Percentiles rank a stretch among this genome's conserved stretches.
Evolutionary conservation across 2,797 vertebrate species (phyloP).

Genomic region (Pseudochromis fuscus): DNA sequence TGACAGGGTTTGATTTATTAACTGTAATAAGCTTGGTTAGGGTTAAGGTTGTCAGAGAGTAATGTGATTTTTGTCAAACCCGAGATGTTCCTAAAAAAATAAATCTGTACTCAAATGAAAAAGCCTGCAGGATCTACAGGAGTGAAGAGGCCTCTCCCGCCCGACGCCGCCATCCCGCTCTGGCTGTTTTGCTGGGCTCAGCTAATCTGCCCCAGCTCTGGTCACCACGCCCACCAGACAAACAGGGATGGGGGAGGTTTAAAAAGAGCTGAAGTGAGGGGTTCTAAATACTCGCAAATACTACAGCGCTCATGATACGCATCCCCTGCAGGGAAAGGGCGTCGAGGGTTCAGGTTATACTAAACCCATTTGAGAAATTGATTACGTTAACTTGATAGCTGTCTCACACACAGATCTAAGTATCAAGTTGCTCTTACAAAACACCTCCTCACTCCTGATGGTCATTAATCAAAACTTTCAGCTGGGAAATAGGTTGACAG

Average conservation of each 20-base stretch:
- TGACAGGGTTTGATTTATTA: slow-evolving; percentile 3
- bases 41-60: no score
- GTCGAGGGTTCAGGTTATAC: no score
- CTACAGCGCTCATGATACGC: not conserved
- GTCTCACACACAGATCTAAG: no score
- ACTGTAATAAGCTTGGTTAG: not conserved
- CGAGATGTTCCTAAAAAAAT: slow-evolving; percentile 1
- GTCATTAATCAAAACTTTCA: not conserved
- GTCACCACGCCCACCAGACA: slow-evolving; percentile 41
- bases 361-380: no score
- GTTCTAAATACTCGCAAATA: slow-evolving; percentile 39
- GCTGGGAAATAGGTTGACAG: no score
- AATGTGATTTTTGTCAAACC: not conserved
- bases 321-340: slow-evolving; percentile 19
- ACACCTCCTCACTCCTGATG: no score
- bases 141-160: not conserved
- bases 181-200: slow-evolving; percentile 63
- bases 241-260: slow-evolving; percentile 25
- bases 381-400: no score
- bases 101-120: not conserved
- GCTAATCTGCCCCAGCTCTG: slow-evolving; percentile 65
- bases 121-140: not conserved
- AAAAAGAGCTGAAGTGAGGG: slow-evolving; percentile 17
- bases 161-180: slow-evolving; percentile 1
- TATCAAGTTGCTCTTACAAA: no score